These are phyloP conservation scores for Gorsachius goisagi DNA, from an alignment of 2,113 vertebrate species.

Conservation along the genomic window DNA sequence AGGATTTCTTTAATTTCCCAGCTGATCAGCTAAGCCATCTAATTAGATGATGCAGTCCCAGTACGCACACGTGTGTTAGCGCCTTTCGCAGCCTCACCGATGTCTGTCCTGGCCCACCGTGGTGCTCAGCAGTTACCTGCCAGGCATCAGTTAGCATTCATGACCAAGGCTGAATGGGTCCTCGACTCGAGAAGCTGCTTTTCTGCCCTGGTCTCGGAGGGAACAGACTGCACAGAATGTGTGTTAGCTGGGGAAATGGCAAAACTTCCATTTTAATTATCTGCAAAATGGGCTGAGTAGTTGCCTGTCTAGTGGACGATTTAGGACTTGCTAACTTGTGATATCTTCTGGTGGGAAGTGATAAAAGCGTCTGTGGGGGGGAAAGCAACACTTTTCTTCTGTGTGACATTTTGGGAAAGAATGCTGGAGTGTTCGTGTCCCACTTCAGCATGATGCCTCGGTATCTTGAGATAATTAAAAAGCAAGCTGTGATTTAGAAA, in stretches of 20 bases:
- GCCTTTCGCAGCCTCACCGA: background rate
- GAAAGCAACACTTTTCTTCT: background rate
- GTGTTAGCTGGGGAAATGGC: background rate
- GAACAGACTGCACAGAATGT: background rate
- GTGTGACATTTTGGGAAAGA: background rate
- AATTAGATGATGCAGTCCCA: background rate
- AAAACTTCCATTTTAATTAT: background rate
- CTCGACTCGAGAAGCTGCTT: background rate
- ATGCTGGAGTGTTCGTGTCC: background rate
- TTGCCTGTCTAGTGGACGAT: background rate
- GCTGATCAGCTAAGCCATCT: background rate
- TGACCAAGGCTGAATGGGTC: background rate
- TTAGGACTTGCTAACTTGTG: background rate
- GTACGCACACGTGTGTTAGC: rapidly evolving
- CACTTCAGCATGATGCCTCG: rapidly evolving
- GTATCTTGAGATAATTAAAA: background rate
- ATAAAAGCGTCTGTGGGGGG: background rate
- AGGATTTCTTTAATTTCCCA: background rate
- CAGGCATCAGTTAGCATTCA: rapidly evolving
- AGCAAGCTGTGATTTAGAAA: background rate
- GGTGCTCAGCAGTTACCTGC: background rate
- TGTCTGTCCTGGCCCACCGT: background rate
- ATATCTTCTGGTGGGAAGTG: background rate
- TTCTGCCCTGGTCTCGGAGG: background rate
- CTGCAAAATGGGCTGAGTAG: background rate